A percentile compares a stretch with the other conserved stretches of the same genome.
Evolutionary conservation across 2,888 invertebrate genomes (phyloP).

Genomic region (Caenorhabditis sp.): DNA sequence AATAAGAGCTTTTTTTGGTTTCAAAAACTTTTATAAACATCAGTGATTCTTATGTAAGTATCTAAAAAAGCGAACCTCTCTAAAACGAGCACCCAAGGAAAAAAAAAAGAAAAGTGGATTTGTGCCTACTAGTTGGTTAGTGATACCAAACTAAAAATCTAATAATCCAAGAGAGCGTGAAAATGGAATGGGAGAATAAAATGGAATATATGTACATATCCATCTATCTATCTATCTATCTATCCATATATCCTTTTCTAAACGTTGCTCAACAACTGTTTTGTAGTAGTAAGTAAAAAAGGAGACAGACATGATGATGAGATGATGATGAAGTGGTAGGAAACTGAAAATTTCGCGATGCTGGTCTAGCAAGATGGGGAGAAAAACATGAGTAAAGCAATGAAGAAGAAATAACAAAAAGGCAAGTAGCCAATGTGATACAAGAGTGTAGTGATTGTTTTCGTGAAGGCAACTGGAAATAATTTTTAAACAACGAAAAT

Average conservation of each 20-base stretch:
- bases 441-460: conserved; percentile 34
- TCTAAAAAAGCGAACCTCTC: neutral
- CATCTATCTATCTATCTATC: neutral
- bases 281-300: neutral
- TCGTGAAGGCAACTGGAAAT: conserved; percentile 41
- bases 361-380: conserved; percentile 7
- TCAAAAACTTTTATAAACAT: too few species aligned
- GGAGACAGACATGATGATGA: neutral
- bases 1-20: too few species aligned
- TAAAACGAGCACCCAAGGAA: neutral
- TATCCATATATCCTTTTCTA: neutral
- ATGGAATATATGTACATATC: neutral
- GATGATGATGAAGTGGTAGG: conserved; percentile 1
- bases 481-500: neutral
- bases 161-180: neutral
- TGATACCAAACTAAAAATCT: neutral
- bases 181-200: neutral
- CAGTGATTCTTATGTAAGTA: too few species aligned
- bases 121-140: neutral
- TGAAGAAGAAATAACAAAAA: conserved; percentile 33
- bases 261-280: too few species aligned
- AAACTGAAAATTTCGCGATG: neutral
- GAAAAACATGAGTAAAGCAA: conserved; percentile 5
- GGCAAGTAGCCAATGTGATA: too few species aligned
- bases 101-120: neutral